Evolutionary conservation across 2,888 invertebrate genomes (phyloP), one percentile per base, ranked within the genome.

Genomic region (Timandra comae): DNA sequence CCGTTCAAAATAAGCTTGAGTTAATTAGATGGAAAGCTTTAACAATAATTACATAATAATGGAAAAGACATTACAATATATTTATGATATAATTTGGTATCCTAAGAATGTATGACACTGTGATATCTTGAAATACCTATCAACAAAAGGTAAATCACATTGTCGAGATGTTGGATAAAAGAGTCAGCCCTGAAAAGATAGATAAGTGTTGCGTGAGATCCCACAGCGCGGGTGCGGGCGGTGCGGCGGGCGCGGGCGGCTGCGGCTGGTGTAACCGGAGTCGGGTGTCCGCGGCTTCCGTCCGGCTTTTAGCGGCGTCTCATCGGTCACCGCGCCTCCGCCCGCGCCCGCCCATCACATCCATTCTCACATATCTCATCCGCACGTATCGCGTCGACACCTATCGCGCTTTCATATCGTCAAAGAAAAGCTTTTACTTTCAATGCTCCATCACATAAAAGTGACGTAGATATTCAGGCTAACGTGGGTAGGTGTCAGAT

Each of bases 221-320:
- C 81, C 82, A 84, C 84, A n/a, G n/a, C n/a, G n/a, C n/a, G n/a
- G n/a, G n/a, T n/a, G n/a, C n/a, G n/a, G n/a, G n/a, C n/a, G n/a
- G n/a, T n/a, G n/a, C n/a, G n/a, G n/a, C n/a, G n/a, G n/a, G n/a
- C n/a, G n/a, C n/a, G n/a, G n/a, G n/a, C n/a, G 24, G 24, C 24
- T 8, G 16, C 16, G 84, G 71, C 71, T 61, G 63, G 63, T 68
- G 82, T 79, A 84, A 85, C 75, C 68, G 63, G 80, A 82, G 78
- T 66, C 68, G 69, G 67, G 69, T 71, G 79, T 73, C 79, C 75
- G 74, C 65, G 67, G 77, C 84, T 84, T 84, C 84, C 84, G 84
- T 84, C 84, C 84, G 84, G 84, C 84, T 85, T 85, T 85, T 84
- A 84, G 79, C 79, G 74, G 60, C 74, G 67, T 65, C 74, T 66